Conservation (phyloP, 2,888 invertebrate species). For the Rhabditoides inermis region DNA sequence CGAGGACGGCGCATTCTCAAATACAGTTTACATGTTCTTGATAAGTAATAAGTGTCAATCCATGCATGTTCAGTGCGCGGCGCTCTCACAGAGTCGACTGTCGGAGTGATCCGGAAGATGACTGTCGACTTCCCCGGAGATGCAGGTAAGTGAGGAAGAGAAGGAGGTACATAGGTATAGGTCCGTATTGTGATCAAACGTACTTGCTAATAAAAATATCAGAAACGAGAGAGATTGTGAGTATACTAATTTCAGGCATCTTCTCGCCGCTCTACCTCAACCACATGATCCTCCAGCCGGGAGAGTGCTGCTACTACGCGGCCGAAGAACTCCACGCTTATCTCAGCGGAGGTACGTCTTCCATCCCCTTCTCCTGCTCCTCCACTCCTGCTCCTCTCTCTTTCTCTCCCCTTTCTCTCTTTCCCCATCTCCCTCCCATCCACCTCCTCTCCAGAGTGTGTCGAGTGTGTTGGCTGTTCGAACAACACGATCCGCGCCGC, state of each 20-base stretch:
- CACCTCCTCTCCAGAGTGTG: constrained; percentile 66
- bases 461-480: constrained; percentile 97
- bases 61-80: constrained; percentile 31
- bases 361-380: too few relatives aligned
- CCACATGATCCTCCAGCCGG: constrained; percentile 70
- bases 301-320: constrained; percentile 82
- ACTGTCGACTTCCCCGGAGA: constrained; percentile 29
- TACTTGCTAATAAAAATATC: not conserved
- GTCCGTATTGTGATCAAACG: too few relatives aligned
- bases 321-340: constrained; percentile 93
- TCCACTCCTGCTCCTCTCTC: not conserved
- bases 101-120: constrained; percentile 40
- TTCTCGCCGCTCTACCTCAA: constrained; percentile 87
- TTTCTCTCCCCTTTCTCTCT: constrained; percentile 3
- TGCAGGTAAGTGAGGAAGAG: too few relatives aligned
- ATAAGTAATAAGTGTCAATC: not conserved
- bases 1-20: too few relatives aligned
- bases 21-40: too few relatives aligned
- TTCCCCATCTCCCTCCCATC: not conserved
- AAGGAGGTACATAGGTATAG: too few relatives aligned
- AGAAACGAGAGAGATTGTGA: not conserved
- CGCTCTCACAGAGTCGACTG: constrained; percentile 33
- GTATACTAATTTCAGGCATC: constrained; percentile 28
- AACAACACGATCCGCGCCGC: constrained; percentile 96
- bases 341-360: constrained; percentile 73